Evolutionary conservation across 2,888 invertebrate genomes (phyloP).

Genomic region (Hedya salicella): DNA sequence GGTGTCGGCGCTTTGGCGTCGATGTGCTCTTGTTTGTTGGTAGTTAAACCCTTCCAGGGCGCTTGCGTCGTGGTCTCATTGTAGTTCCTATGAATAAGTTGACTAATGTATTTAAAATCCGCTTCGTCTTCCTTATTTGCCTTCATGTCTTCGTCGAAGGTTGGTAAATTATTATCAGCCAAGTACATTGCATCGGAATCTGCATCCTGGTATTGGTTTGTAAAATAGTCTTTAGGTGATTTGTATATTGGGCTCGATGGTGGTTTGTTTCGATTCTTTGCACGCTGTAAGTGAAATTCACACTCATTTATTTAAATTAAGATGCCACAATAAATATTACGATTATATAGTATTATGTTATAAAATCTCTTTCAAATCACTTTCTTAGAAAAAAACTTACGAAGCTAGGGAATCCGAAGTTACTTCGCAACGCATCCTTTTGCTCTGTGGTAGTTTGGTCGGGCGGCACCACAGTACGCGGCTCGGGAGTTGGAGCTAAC

Average conservation of each 20-base stretch:
- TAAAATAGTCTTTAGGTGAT: conserved; percentile 9
- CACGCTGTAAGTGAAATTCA: background rate
- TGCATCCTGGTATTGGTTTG: conserved; percentile 8
- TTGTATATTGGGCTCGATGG: background rate
- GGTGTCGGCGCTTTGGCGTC: conserved; percentile 1
- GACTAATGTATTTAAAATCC: conserved; percentile 73
- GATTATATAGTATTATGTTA: too few relatives aligned
- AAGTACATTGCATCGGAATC: conserved; percentile 17
- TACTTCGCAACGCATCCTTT: conserved; percentile 4
- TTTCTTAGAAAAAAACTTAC: too few relatives aligned
- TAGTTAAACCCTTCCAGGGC: conserved; percentile 49
- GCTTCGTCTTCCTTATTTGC: background rate
- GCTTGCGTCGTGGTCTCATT: conserved; percentile 53
- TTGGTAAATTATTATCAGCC: conserved; percentile 30
- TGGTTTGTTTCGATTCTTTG: background rate
- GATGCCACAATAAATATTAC: background rate
- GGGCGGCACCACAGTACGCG: background rate
- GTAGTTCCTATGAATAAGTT: conserved; percentile 70
- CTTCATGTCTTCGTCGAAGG: conserved; percentile 55
- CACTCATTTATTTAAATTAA: background rate
- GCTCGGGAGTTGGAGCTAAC: background rate
- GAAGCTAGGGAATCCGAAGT: background rate
- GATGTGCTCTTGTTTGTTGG: conserved; percentile 12
- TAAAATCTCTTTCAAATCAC: too few relatives aligned
- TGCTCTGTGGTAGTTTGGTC: background rate